Evolutionary conservation across 2,888 invertebrate species (phyloP).

Genomic region (Tetrapedia diversipes): DNA sequence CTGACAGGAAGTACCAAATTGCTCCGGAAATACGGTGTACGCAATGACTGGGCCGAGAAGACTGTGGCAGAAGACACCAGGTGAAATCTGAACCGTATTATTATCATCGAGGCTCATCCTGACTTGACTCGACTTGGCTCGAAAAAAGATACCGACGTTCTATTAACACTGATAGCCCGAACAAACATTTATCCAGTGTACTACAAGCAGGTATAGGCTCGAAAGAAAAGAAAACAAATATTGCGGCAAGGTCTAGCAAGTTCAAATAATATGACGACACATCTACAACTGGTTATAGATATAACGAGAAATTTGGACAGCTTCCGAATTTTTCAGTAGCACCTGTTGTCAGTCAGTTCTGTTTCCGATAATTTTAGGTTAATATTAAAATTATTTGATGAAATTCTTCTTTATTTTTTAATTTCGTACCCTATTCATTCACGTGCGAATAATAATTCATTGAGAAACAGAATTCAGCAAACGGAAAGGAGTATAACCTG

Average conservation of each 20-base stretch:
- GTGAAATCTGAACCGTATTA: conserved; percentile 66
- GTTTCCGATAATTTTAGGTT: neutral
- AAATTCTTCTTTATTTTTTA: neutral
- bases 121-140: conserved; percentile 8
- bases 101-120: conserved; percentile 57
- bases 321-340: neutral
- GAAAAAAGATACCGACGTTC: conserved; percentile 47
- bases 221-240: conserved; percentile 23
- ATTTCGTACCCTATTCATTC: neutral
- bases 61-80: conserved; percentile 39
- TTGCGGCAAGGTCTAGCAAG: conserved; percentile 50
- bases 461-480: conserved; percentile 18
- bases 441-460: neutral
- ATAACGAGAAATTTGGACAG: neutral
- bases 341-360: neutral
- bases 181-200: conserved; percentile 53
- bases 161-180: conserved; percentile 66
- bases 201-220: neutral
- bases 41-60: conserved; percentile 45
- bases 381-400: neutral
- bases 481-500: conserved; percentile 22
- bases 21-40: conserved; percentile 63
- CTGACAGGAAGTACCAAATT: conserved; percentile 57
- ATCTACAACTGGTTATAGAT: conserved; percentile 59
- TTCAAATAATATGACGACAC: conserved; percentile 65